A percentile compares a stretch with the other conserved stretches of the same genome.
phyloP scores from a whole-genome alignment of 2,113 vertebrate species.

The Mohoua ochrocephala region DNA sequence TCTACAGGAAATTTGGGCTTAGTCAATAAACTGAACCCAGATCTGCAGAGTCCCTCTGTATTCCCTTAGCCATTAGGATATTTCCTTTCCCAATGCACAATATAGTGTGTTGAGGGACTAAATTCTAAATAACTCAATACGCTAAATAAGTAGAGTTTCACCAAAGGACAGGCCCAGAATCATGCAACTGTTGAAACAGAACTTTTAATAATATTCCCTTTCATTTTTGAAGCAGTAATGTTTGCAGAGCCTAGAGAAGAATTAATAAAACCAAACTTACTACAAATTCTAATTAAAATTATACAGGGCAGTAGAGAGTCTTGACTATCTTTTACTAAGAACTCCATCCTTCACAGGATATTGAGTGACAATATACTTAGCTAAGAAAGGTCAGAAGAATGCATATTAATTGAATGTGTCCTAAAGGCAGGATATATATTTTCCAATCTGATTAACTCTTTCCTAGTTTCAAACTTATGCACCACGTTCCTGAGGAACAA shows the following conservation, averaged over 20 bases:
- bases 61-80: background rate
- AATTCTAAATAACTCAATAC: background rate
- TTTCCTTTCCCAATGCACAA: background rate
- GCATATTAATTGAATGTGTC: background rate
- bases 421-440: background rate
- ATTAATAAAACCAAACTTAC: background rate
- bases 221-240: background rate
- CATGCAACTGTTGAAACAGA: background rate
- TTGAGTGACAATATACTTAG: background rate
- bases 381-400: conserved; percentile 1
- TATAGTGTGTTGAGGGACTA: background rate
- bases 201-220: background rate
- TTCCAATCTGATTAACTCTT: background rate
- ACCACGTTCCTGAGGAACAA: background rate
- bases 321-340: background rate
- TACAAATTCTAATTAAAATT: conserved; percentile 12
- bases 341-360: background rate
- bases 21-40: background rate
- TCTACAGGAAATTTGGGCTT: background rate
- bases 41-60: background rate
- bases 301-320: background rate
- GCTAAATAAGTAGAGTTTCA: background rate
- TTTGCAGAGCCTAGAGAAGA: background rate
- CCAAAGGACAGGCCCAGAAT: background rate
- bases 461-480: background rate